phyloP scores from a whole-genome alignment of 1,140 invertebrate species.

The Octopus sinensis region DNA sequence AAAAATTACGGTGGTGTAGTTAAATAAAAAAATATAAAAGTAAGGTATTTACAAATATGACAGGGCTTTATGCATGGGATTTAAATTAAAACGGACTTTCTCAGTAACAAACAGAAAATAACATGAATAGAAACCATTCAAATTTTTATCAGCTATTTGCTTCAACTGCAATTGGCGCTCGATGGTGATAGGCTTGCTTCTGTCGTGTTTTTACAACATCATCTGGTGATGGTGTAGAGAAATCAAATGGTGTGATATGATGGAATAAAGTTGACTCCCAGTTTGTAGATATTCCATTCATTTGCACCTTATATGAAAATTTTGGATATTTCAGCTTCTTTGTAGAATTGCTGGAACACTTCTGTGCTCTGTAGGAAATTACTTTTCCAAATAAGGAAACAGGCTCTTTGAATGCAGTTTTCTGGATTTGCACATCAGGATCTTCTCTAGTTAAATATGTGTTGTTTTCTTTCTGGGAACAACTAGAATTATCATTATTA shows the following conservation, averaged over 20 bases:
- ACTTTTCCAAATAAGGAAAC: neutral
- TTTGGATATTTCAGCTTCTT: slow-evolving; percentile 18
- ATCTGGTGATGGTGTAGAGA: slow-evolving; percentile 66
- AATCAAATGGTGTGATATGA: slow-evolving; percentile 58
- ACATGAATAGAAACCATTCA: neutral
- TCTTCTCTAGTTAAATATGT: no score
- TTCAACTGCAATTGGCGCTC: no score
- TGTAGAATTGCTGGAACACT: neutral
- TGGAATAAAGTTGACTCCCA: slow-evolving; percentile 14
- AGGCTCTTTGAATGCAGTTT: neutral
- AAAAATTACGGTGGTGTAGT: neutral
- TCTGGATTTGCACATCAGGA: no score
- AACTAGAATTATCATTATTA: no score
- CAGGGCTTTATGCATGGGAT: no score
- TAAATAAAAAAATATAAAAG: neutral
- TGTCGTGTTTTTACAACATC: slow-evolving; percentile 57
- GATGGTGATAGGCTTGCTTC: slow-evolving; percentile 36
- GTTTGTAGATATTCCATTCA: slow-evolving; percentile 15
- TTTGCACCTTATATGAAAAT: slow-evolving; percentile 36
- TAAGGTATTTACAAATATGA: neutral
- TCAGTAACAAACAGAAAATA: neutral
- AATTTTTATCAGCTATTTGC: neutral
- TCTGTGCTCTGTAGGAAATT: neutral
- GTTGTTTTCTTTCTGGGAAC: no score
- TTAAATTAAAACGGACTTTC: neutral